phyloP scores from a whole-genome alignment of 2,113 vertebrate genomes.

The Boleophthalmus pectinirostris region DNA sequence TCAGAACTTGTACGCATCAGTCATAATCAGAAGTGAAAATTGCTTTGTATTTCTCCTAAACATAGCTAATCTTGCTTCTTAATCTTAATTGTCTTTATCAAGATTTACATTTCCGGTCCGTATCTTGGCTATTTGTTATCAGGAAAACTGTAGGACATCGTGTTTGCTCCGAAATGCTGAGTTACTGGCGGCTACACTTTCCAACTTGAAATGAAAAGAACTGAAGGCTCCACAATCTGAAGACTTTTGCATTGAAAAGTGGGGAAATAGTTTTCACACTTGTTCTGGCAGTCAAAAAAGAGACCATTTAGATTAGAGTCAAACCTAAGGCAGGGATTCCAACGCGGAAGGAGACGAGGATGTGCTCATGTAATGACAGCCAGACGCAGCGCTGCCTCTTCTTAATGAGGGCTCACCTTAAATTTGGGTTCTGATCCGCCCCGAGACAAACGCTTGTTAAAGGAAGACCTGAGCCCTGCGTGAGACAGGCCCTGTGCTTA shows the following conservation, averaged over 20 bases:
- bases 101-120: background rate
- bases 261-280: conserved; percentile 12
- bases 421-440: conserved; percentile 45
- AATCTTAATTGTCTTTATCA: conserved; percentile 11
- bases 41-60: conserved; percentile 3
- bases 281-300: conserved; percentile 16
- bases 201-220: conserved; percentile 12
- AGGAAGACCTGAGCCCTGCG: conserved; percentile 14
- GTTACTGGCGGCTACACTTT: conserved; percentile 8
- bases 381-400: conserved; percentile 4
- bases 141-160: background rate
- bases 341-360: conserved; percentile 17
- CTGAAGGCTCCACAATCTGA: conserved; percentile 14
- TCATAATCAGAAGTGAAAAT: background rate
- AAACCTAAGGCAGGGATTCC: conserved; percentile 40
- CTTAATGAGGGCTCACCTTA: conserved; percentile 51
- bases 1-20: background rate
- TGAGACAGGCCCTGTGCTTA: conserved; percentile 20
- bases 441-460: conserved; percentile 57
- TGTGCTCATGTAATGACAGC: conserved; percentile 26
- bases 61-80: background rate
- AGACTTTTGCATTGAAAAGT: background rate
- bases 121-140: background rate
- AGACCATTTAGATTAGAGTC: conserved; percentile 48
- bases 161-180: conserved; percentile 1